These are phyloP conservation scores for Elegia similella DNA, from an alignment of 2,888 invertebrate species.

Conservation along the genomic window DNA sequence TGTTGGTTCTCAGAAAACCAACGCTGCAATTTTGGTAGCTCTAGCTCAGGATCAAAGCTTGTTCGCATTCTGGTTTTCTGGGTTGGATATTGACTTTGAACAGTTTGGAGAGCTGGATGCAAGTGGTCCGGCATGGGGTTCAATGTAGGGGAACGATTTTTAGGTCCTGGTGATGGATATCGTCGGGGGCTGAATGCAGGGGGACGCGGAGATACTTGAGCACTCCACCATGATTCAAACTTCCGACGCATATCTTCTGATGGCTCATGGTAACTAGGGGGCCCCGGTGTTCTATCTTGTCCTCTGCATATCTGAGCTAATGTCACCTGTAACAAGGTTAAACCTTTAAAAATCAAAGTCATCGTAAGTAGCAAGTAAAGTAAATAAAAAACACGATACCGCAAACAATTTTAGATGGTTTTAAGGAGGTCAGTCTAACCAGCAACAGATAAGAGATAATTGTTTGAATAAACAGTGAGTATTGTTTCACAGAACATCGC, in stretches of 20 bases:
- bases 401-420: slow-evolving; percentile 74
- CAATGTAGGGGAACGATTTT: slow-evolving; percentile 72
- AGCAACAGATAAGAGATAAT: slow-evolving; percentile 75
- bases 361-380: slow-evolving; percentile 38
- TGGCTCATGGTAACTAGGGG: slow-evolving; percentile 85
- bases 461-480: slow-evolving; percentile 70
- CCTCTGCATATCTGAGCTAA: slow-evolving; percentile 92
- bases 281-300: slow-evolving; percentile 84
- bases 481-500: slow-evolving; percentile 81
- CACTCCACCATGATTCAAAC: slow-evolving; percentile 95
- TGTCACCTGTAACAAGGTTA: slow-evolving; percentile 84
- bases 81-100: slow-evolving; percentile 88
- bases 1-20: slow-evolving; percentile 99
- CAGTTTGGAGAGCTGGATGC: slow-evolving; percentile 89
- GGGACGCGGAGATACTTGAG: slow-evolving; percentile 85
- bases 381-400: slow-evolving; percentile 55
- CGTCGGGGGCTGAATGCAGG: slow-evolving; percentile 75
- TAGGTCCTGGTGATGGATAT: slow-evolving; percentile 76
- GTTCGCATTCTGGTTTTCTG: slow-evolving; percentile 97
- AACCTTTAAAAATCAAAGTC: slow-evolving; percentile 40
- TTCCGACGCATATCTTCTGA: slow-evolving; percentile 92
- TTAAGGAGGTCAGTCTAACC: slow-evolving; percentile 79
- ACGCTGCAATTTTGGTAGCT: slow-evolving; percentile 96
- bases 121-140: slow-evolving; percentile 78
- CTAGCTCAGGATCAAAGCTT: slow-evolving; percentile 97